phyloP scores from a whole-genome alignment of 2,113 vertebrate species.

The Ardeotis arabs region DNA sequence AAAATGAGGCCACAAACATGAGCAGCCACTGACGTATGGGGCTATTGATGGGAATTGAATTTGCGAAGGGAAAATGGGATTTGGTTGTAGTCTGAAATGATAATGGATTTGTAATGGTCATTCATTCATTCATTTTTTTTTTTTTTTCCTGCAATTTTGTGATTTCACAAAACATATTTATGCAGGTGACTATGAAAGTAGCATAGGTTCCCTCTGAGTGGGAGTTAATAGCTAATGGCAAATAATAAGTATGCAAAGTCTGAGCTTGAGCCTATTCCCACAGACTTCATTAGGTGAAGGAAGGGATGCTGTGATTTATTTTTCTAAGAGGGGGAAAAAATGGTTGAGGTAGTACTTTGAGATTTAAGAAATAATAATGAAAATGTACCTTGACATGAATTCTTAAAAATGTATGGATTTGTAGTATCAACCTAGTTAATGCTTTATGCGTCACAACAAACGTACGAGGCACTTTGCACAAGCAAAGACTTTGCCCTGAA shows the following conservation, averaged over 20 bases:
- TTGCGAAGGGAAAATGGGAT: conserved; percentile 87
- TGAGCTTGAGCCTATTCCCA: conserved; percentile 5
- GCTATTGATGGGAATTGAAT: conserved; percentile 83
- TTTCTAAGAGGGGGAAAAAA: background rate
- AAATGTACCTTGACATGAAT: background rate
- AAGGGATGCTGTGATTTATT: background rate
- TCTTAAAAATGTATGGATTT: background rate
- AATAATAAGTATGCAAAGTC: conserved; percentile 35
- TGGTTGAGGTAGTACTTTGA: background rate
- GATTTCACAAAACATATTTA: conserved; percentile 75
- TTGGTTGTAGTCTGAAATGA: conserved; percentile 82
- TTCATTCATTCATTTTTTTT: conserved; percentile 77
- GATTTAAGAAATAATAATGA: background rate
- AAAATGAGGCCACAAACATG: conserved; percentile 75
- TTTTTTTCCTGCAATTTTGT: conserved; percentile 64
- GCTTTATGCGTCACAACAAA: background rate
- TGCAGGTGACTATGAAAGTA: conserved; percentile 63
- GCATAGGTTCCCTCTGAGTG: conserved; percentile 32
- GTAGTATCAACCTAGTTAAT: background rate
- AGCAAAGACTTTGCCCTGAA: background rate
- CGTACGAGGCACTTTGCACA: background rate
- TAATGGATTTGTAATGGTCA: conserved; percentile 87
- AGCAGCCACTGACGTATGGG: conserved; percentile 78
- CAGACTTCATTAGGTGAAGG: background rate
- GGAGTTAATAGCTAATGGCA: conserved; percentile 46